Evolutionary conservation across 1,140 invertebrate genomes (phyloP).

Genomic region (Drosophila varians): DNA sequence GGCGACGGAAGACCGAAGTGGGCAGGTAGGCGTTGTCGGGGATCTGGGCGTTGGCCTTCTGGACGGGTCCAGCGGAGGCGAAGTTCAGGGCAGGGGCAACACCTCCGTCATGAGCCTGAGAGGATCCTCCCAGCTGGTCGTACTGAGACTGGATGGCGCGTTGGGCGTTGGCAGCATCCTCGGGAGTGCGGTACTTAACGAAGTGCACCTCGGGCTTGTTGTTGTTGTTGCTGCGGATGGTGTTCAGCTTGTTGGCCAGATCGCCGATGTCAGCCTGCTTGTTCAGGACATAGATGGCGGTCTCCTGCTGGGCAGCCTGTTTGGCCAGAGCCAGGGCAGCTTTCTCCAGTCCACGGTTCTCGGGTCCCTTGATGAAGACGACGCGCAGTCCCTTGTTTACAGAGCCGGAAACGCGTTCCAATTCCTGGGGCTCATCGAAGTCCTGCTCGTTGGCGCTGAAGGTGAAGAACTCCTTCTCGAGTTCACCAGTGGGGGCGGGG

Average conservation of each 20-base stretch:
- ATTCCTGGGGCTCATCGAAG: constrained; percentile 56
- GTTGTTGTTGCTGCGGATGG: constrained; percentile 53
- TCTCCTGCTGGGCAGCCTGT: constrained; percentile 69
- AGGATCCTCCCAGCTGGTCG: constrained; percentile 59
- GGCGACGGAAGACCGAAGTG: constrained; percentile 72
- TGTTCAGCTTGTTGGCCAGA: constrained; percentile 61
- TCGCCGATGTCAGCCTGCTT: constrained; percentile 71
- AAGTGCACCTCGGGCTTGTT: constrained; percentile 75
- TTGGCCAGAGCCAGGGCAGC: constrained; percentile 66
- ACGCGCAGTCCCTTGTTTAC: constrained; percentile 70
- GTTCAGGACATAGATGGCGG: constrained; percentile 73
- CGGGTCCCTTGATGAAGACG: constrained; percentile 78
- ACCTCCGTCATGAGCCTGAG: constrained; percentile 60
- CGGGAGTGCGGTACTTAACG: constrained; percentile 71
- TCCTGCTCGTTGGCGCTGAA: constrained; percentile 63
- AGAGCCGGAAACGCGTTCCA: constrained; percentile 43
- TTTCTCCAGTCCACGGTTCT: constrained; percentile 70
- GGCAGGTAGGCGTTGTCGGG: constrained; percentile 73
- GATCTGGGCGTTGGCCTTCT: constrained; percentile 41
- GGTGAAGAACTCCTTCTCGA: constrained; percentile 71
- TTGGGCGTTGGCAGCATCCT: constrained; percentile 74
- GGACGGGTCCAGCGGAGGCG: constrained; percentile 61
- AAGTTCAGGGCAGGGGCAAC: constrained; percentile 70
- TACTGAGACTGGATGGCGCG: constrained; percentile 66
- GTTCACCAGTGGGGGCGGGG: constrained; percentile 60